A percentile compares a stretch with the other conserved stretches of the same genome.
Conservation (phyloP, 2,888 invertebrate species). For the Caenorhabditis sulstoni region DNA sequence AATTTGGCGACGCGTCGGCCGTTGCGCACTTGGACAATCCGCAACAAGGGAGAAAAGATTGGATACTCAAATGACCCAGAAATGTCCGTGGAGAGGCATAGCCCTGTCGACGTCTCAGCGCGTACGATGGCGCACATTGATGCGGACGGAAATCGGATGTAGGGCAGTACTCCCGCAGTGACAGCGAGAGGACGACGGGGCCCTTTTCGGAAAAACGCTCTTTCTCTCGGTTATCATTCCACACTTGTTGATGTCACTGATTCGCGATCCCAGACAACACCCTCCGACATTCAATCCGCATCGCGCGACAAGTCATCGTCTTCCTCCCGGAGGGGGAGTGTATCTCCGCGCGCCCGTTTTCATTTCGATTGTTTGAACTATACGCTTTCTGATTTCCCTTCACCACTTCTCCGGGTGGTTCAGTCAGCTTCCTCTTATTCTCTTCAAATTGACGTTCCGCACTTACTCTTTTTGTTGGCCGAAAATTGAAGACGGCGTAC, state of each 20-base stretch:
- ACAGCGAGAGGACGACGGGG: not conserved
- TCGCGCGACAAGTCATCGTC: slow-evolving; percentile 13
- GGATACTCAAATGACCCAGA: slow-evolving; percentile 63
- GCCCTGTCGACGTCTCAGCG: slow-evolving; percentile 29
- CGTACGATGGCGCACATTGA: slow-evolving; percentile 46
- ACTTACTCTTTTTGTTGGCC: too few relatives aligned
- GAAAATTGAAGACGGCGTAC: too few relatives aligned
- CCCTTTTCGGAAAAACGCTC: slow-evolving; percentile 39
- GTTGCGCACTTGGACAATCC: slow-evolving; percentile 51
- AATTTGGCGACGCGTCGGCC: slow-evolving; percentile 36
- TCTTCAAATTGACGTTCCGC: too few relatives aligned
- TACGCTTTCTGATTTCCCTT: slow-evolving; percentile 38
- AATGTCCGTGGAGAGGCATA: slow-evolving; percentile 57
- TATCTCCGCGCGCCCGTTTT: slow-evolving; percentile 5
- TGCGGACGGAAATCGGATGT: slow-evolving; percentile 48
- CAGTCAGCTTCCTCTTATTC: not conserved
- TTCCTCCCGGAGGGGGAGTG: slow-evolving; percentile 9
- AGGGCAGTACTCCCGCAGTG: slow-evolving; percentile 46
- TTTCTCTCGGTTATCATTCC: slow-evolving; percentile 50
- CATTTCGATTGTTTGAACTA: slow-evolving; percentile 47
- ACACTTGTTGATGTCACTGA: slow-evolving; percentile 52
- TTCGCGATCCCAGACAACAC: slow-evolving; percentile 17
- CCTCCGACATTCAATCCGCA: slow-evolving; percentile 33
- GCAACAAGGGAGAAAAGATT: slow-evolving; percentile 53
- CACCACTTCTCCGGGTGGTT: slow-evolving; percentile 1